A percentile compares a stretch with the other conserved stretches of the same genome.
Evolutionary conservation across 2,113 vertebrate species (phyloP).

Genomic region (Entomyzon cyanotis): DNA sequence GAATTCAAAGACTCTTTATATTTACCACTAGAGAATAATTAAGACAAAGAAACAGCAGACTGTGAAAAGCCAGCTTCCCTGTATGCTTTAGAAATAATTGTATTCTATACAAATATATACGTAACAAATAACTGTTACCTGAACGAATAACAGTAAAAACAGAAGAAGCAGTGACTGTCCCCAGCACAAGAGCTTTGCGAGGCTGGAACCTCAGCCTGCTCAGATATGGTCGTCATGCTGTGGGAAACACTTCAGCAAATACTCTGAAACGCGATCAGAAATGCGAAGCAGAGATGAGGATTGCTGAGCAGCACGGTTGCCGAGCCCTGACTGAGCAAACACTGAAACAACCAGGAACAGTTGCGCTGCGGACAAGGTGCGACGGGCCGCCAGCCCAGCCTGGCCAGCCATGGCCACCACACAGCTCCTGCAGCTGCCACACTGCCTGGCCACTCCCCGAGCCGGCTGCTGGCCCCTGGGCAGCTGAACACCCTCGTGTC

Average conservation of each 20-base stretch:
- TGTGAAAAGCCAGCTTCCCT: neutral
- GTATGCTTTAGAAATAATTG: neutral
- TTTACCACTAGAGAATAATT: neutral
- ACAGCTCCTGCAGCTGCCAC: neutral
- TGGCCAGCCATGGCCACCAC: neutral
- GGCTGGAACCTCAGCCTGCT: neutral
- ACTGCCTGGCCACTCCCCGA: accelerated
- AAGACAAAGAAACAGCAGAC: neutral
- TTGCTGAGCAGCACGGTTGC: neutral
- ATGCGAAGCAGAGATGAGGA: accelerated
- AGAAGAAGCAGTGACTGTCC: neutral
- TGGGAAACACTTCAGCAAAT: neutral
- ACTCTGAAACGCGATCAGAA: neutral
- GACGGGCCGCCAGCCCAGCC: neutral
- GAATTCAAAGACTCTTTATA: neutral
- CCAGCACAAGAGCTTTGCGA: neutral
- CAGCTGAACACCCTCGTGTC: neutral
- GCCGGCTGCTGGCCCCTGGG: neutral
- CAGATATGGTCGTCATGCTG: neutral
- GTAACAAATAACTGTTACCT: neutral
- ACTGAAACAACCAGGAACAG: neutral
- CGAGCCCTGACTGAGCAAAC: neutral
- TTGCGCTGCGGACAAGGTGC: accelerated
- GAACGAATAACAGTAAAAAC: neutral
- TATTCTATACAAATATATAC: neutral